These are phyloP conservation scores for Poecile atricapillus DNA, from an alignment of 2,113 vertebrate genomes.

Conservation along the genomic window DNA sequence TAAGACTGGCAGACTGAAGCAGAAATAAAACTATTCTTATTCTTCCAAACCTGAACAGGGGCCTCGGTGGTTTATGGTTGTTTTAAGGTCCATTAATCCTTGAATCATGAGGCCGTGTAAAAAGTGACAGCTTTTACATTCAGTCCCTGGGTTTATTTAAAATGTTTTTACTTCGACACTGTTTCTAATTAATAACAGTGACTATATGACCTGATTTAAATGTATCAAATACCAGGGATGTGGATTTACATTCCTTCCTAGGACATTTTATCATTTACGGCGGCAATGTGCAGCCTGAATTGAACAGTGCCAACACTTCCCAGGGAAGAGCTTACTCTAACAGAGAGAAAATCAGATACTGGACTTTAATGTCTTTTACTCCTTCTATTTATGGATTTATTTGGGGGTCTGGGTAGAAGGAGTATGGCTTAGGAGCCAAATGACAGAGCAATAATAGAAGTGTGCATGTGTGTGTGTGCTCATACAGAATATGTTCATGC, in stretches of 20 bases:
- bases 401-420: not conserved
- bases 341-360: not conserved
- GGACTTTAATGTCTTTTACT: not conserved
- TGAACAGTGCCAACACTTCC: not conserved
- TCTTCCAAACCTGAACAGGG: constrained; percentile 67
- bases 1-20: constrained; percentile 57
- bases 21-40: constrained; percentile 67
- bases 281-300: not conserved
- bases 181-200: constrained; percentile 73
- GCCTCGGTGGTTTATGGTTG: constrained; percentile 76
- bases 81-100: constrained; percentile 81
- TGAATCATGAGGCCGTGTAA: constrained; percentile 79
- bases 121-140: constrained; percentile 77
- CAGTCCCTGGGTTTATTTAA: constrained; percentile 70
- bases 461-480: not conserved
- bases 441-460: not conserved
- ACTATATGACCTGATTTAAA: constrained; percentile 56
- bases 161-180: constrained; percentile 69
- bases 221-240: constrained; percentile 22
- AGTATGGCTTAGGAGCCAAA: not conserved
- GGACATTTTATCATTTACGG: not conserved
- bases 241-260: not conserved
- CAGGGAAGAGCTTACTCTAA: not conserved
- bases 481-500: not conserved
- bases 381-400: constrained; percentile 28